phyloP scores from a whole-genome alignment of 2,113 vertebrate genomes.

The Triplophysa siluroides region DNA sequence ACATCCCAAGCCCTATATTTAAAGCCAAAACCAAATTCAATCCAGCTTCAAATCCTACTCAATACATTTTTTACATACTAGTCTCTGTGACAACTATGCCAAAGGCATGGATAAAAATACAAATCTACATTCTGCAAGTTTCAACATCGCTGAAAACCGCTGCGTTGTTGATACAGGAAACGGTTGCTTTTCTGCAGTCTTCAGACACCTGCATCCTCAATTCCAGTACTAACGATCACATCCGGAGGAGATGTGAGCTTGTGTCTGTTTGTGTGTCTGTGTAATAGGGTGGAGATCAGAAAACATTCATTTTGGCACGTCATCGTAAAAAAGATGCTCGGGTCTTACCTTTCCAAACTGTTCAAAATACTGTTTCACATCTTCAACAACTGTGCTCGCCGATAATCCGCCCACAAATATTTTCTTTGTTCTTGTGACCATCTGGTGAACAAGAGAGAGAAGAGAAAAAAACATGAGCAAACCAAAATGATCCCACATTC shows the following conservation, averaged over 20 bases:
- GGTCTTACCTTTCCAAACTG: conserved; percentile 97
- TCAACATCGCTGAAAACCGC: conserved; percentile 11
- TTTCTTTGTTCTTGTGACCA: conserved; percentile 99
- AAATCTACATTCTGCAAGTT: not conserved
- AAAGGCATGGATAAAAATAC: not conserved
- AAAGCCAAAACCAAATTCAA: not conserved
- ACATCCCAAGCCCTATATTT: not conserved
- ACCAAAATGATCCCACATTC: not conserved
- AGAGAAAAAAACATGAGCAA: conserved; percentile 48
- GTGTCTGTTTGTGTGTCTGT: conserved; percentile 31
- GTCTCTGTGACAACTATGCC: not conserved
- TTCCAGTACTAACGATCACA: conserved; percentile 11
- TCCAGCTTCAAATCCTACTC: not conserved
- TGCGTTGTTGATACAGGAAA: not conserved
- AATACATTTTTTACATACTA: no score
- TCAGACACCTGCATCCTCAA: conserved; percentile 24
- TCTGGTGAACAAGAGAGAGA: conserved; percentile 77
- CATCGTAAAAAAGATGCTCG: not conserved
- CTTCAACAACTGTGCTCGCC: conserved; percentile 98
- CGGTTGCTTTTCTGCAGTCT: not conserved
- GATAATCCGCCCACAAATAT: conserved; percentile 99
- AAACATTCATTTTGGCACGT: not conserved
- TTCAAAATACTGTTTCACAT: conserved; percentile 99
- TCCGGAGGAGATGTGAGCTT: not conserved
- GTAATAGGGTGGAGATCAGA: not conserved